A percentile compares a stretch with the other conserved stretches of the same genome.
Evolutionary conservation across 2,113 vertebrate species (phyloP).

Genomic region (Dendrocopos noguchii): DNA sequence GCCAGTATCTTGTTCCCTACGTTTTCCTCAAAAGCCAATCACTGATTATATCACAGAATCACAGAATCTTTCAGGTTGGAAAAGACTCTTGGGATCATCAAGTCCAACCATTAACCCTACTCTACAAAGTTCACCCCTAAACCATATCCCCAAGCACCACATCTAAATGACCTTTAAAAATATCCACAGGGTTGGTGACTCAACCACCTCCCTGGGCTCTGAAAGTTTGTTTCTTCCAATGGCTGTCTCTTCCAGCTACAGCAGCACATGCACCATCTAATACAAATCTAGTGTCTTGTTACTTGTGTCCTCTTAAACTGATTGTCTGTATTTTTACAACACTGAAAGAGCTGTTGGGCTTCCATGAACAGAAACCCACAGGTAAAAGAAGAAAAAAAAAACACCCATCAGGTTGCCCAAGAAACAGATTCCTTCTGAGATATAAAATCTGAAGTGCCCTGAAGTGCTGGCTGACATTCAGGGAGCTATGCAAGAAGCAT

Average conservation of each 20-base stretch:
- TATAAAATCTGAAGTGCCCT: slow-evolving; percentile 42
- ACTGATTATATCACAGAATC: not conserved
- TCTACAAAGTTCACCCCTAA: no score
- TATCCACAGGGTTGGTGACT: no score
- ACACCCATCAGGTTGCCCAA: not conserved
- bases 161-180: no score
- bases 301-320: not conserved
- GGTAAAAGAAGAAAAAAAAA: not conserved
- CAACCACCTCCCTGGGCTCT: not conserved
- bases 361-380: not conserved
- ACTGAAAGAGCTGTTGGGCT: not conserved
- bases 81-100: no score
- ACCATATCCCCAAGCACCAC: no score
- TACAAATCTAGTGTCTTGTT: not conserved
- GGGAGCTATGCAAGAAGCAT: slow-evolving; percentile 18
- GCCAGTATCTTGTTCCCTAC: not conserved
- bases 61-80: no score
- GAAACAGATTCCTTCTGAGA: slow-evolving; percentile 40
- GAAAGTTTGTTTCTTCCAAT: not conserved
- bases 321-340: not conserved
- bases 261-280: not conserved
- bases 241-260: not conserved
- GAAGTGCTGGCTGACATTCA: slow-evolving; percentile 31
- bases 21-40: not conserved
- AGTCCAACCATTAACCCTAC: no score